Percentiles rank a stretch among this genome's conserved stretches.
Evolutionary conservation across 2,888 invertebrate species (phyloP).

Genomic region (Polyploca ridens): DNA sequence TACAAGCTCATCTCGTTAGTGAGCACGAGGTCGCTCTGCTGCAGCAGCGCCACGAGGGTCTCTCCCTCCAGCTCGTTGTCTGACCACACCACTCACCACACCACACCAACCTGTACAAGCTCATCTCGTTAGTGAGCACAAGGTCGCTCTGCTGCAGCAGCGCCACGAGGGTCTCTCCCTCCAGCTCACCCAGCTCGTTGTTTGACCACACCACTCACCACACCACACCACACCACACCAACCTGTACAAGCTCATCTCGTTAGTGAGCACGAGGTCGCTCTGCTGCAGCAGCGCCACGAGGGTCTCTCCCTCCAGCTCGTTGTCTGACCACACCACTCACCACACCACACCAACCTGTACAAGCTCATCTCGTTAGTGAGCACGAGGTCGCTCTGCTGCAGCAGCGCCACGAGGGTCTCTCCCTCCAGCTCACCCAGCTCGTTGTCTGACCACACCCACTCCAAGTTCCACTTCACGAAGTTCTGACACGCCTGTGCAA

Average conservation of each 20-base stretch:
- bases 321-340: too few relatives aligned
- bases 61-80: too few relatives aligned
- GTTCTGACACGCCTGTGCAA: slow-evolving; percentile 88
- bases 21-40: slow-evolving; percentile 94
- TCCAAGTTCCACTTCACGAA: slow-evolving; percentile 97
- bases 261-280: slow-evolving; percentile 95
- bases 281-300: too few relatives aligned
- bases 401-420: slow-evolving; percentile 91
- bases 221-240: too few relatives aligned
- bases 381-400: slow-evolving; percentile 94
- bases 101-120: slow-evolving; percentile 86
- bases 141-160: slow-evolving; percentile 87
- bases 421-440: slow-evolving; percentile 92
- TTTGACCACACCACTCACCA: too few relatives aligned
- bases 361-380: slow-evolving; percentile 94
- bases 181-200: too few relatives aligned
- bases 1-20: slow-evolving; percentile 95
- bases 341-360: slow-evolving; percentile 80
- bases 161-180: slow-evolving; percentile 31
- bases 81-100: too few relatives aligned
- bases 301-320: too few relatives aligned
- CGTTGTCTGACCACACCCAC: slow-evolving; percentile 89
- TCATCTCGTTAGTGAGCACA: slow-evolving; percentile 95
- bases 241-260: slow-evolving; percentile 93
- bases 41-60: too few relatives aligned